Conservation (phyloP, 2,888 invertebrate species). For the Orgyia antiqua region DNA sequence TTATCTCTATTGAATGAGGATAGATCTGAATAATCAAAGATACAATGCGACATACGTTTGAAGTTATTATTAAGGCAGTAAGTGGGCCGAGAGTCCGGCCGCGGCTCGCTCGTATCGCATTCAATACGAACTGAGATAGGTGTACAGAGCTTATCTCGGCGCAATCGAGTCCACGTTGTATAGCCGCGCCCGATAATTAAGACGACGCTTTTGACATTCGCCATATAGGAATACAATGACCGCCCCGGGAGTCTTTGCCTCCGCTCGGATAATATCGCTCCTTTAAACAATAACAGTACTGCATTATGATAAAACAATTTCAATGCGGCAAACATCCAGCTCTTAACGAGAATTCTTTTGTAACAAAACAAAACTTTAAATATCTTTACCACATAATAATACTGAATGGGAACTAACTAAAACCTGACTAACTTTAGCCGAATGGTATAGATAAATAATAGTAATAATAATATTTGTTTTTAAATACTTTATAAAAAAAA, state of each 20-base stretch:
- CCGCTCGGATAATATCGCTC: constrained; percentile 68
- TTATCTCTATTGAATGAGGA: constrained; percentile 64
- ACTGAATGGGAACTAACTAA: too few relatives aligned
- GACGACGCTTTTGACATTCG: constrained; percentile 78
- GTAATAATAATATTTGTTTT: too few relatives aligned
- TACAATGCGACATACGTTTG: constrained; percentile 71
- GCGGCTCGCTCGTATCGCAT: constrained; percentile 45
- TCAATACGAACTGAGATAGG: constrained; percentile 62
- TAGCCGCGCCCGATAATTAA: constrained; percentile 75
- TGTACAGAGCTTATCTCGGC: constrained; percentile 68
- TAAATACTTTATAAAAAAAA: too few relatives aligned
- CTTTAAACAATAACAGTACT: constrained; percentile 71
- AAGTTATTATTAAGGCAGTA: constrained; percentile 70
- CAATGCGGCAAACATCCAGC: constrained; percentile 66
- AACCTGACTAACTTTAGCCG: too few relatives aligned
- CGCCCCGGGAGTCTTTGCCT: constrained; percentile 64
- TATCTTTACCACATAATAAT: constrained; percentile 8
- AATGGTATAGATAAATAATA: too few relatives aligned
- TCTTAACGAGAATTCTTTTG: constrained; percentile 62
- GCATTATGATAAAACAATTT: constrained; percentile 75
- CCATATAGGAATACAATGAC: constrained; percentile 78
- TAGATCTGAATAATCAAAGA: constrained; percentile 70
- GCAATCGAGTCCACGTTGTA: constrained; percentile 76
- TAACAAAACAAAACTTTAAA: constrained; percentile 35
- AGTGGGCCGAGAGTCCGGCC: constrained; percentile 46